Evolutionary conservation across 30 jellyfish, hydroid and myxozoan species (phyloP).

Genomic region (Chironex yamaguchii): DNA sequence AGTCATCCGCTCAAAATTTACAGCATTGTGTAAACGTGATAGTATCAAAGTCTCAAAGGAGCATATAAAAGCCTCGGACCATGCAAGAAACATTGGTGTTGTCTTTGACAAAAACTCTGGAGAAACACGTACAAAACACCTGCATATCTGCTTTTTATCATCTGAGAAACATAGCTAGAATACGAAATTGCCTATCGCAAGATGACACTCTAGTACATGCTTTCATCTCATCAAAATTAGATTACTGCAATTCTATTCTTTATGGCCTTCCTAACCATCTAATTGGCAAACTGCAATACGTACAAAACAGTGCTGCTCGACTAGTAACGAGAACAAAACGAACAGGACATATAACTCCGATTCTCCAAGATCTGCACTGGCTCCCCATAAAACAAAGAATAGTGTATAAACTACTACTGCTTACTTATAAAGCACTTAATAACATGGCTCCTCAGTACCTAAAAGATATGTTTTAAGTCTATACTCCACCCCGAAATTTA

Average conservation of each 20-base stretch:
- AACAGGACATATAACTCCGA: conserved; percentile 38
- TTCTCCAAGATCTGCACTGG: conserved; percentile 65
- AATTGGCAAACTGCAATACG: conserved; percentile 42
- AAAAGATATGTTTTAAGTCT: conserved; percentile 42
- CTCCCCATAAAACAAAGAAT: conserved; percentile 72
- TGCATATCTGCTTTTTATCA: too few species aligned
- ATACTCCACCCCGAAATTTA: too few species aligned
- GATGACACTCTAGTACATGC: conserved; percentile 55
- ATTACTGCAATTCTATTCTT: conserved; percentile 68
- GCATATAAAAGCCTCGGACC: too few species aligned
- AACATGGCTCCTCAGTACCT: conserved; percentile 61
- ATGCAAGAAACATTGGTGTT: too few species aligned
- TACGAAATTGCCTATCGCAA: background rate
- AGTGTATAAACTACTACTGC: conserved; percentile 34
- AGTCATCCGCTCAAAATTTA: conserved; percentile 38
- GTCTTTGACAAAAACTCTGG: too few species aligned
- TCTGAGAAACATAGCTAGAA: too few species aligned
- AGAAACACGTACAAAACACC: too few species aligned
- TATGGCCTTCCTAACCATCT: conserved; percentile 58
- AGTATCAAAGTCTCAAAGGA: too few species aligned
- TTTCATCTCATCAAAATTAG: conserved; percentile 37
- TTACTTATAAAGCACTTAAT: conserved; percentile 56
- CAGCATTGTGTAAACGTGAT: too few species aligned
- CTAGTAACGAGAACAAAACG: conserved; percentile 2
- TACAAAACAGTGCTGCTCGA: conserved; percentile 65